Evolutionary conservation across 2,797 vertebrate species (phyloP).

Genomic region (Decapterus maruadsi): DNA sequence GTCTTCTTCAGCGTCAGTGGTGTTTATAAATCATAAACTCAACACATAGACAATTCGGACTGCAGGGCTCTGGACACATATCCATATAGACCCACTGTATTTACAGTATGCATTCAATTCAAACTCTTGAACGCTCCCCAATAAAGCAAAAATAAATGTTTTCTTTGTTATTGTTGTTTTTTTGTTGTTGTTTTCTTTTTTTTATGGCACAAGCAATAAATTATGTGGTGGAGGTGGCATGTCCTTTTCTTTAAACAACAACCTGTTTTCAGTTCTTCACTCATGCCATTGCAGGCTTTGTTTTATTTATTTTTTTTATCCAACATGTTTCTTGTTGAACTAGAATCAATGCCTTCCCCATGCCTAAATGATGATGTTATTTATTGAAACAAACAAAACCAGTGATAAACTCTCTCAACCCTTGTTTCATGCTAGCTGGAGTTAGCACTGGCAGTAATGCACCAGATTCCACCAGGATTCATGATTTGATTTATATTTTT

Average conservation of each 20-base stretch:
- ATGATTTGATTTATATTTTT: not conserved
- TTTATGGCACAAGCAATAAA: not conserved
- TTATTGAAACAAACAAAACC: constrained; percentile 9
- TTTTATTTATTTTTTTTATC: not conserved
- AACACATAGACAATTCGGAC: constrained; percentile 38
- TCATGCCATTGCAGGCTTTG: not conserved
- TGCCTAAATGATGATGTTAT: not conserved
- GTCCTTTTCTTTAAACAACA: constrained; percentile 10
- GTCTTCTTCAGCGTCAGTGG: constrained; percentile 49
- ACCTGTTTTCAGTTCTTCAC: constrained; percentile 11
- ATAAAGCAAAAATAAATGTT: not conserved
- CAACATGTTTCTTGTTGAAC: not conserved
- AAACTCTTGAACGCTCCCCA: constrained; percentile 6
- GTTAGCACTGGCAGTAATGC: not conserved
- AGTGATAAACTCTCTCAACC: not conserved
- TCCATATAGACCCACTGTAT: constrained; percentile 8
- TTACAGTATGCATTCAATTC: constrained; percentile 3
- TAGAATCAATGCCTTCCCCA: not conserved
- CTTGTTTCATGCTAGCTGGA: constrained; percentile 3
- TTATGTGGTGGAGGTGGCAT: not conserved
- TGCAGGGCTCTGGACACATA: constrained; percentile 22
- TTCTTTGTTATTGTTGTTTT: not conserved
- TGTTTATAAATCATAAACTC: constrained; percentile 73
- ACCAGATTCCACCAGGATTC: constrained; percentile 3
- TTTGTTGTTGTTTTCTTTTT: not conserved